Base-by-base conservation (phyloP, 2,113 vertebrate genomes). In the Tupaia chinensis region DNA sequence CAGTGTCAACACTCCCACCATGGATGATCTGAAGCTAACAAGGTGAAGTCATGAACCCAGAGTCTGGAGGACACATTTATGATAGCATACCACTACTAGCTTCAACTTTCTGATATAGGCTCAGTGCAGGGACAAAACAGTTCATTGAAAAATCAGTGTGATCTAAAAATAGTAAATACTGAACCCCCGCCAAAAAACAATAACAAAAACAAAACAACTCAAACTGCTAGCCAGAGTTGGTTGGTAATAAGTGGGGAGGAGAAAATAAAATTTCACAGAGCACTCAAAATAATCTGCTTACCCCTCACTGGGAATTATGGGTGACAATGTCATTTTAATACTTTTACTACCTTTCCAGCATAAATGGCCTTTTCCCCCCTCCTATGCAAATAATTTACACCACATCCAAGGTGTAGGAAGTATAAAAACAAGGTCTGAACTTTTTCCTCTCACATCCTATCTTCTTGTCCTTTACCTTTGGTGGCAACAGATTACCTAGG, bases 151-250 rank as follows among this genome's bases (percentile, higher is more conserved):
- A 95, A 74, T 54, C 7, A 93, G 53, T 20, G 53, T 73, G 16
- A 84, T 60, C 44, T 82, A 86, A 88, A 96, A 92, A 76, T 3
- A 88, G 23, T 80, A 90, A 76, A 73, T 72, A 87, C 4, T 90
- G 2, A 44, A 44, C 44, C 44, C 44, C 44, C 44, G 4, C 44
- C 44, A 44, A 44, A 44, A 44, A 44, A 44, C 44, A 44, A 44
- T 4, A 44, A 44, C 44, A 44, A 44, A 44, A 44, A 44, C 44
- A 44, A 44, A 44, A 44, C 44, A 44, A 44, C 44, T 93, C 23
- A 94, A 93, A 76, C 54, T 9, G 85, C 85, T 86, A 74, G 16
- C 58, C 23, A 97, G 61, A 88, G 53, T 44, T 95, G 58, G 27
- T 7, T 76, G 44, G 44, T 60, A 93, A 7, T 68, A 83, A 86